Percentiles rank a stretch among this genome's conserved stretches.
These are phyloP conservation scores for Hydractinia echinata DNA, from an alignment of 30 jellyfish, hydroid and myxozoan genomes.

Conservation along the genomic window DNA sequence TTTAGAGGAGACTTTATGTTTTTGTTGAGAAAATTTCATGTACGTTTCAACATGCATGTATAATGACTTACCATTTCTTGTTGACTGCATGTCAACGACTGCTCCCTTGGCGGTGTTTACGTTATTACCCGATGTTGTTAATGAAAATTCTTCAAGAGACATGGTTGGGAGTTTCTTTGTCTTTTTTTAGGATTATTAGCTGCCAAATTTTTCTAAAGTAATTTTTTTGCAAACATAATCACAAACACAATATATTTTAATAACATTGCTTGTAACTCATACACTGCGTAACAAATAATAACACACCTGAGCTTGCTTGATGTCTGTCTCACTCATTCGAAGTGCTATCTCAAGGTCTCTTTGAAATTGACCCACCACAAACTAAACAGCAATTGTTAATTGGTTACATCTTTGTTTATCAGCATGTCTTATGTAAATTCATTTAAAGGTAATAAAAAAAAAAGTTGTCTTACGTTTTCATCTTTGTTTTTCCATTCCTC, in stretches of 20 bases:
- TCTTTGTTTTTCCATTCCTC: conserved; percentile 22
- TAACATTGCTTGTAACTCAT: background rate
- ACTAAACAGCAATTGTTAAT: conserved; percentile 28
- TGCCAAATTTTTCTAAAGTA: background rate
- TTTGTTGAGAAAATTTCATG: too few relatives aligned
- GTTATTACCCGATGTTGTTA: background rate
- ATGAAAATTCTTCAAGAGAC: conserved; percentile 34
- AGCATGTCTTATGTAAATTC: too few relatives aligned
- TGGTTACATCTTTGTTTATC: background rate
- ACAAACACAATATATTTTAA: background rate
- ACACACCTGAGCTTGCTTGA: conserved; percentile 17
- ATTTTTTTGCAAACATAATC: background rate
- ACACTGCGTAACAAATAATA: background rate
- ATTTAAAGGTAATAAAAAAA: too few relatives aligned
- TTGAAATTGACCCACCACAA: conserved; percentile 61
- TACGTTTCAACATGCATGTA: too few relatives aligned
- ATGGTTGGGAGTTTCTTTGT: background rate
- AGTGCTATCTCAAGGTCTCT: conserved; percentile 56
- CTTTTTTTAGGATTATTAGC: conserved; percentile 1
- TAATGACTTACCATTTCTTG: too few relatives aligned
- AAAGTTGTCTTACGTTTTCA: background rate
- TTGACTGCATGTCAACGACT: too few relatives aligned
- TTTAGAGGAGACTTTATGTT: too few relatives aligned
- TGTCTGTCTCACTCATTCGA: conserved; percentile 51
- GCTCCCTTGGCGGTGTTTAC: too few relatives aligned